Conservation (phyloP, 2,113 vertebrate species). For the Theristicus caerulescens region DNA sequence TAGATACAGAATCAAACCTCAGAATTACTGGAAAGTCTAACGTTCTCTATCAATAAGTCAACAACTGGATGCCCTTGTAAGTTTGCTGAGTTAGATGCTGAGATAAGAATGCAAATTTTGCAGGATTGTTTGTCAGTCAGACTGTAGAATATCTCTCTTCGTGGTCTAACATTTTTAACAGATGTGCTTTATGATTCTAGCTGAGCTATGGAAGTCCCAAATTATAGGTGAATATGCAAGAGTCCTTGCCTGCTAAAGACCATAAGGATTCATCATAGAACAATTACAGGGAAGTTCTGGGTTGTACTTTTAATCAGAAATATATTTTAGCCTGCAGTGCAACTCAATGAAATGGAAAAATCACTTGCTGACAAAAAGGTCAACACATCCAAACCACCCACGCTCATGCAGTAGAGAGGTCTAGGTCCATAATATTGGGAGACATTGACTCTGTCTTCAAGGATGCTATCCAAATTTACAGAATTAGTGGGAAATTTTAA, state of each 20-base stretch:
- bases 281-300: neutral
- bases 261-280: neutral
- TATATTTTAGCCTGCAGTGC: neutral
- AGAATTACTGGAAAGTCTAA: neutral
- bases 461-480: neutral
- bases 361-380: neutral
- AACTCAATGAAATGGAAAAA: neutral
- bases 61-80: neutral
- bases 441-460: neutral
- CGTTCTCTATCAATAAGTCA: neutral
- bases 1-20: neutral
- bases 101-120: neutral
- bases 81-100: neutral
- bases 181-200: neutral
- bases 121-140: neutral
- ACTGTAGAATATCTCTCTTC: neutral
- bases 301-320: neutral
- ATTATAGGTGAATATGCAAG: neutral
- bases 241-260: neutral
- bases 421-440: neutral
- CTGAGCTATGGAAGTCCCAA: neutral
- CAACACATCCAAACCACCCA: neutral
- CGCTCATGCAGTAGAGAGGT: neutral
- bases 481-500: neutral
- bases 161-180: neutral